Evolutionary conservation across 2,888 invertebrate genomes (phyloP).

Genomic region (Athalia rosae): DNA sequence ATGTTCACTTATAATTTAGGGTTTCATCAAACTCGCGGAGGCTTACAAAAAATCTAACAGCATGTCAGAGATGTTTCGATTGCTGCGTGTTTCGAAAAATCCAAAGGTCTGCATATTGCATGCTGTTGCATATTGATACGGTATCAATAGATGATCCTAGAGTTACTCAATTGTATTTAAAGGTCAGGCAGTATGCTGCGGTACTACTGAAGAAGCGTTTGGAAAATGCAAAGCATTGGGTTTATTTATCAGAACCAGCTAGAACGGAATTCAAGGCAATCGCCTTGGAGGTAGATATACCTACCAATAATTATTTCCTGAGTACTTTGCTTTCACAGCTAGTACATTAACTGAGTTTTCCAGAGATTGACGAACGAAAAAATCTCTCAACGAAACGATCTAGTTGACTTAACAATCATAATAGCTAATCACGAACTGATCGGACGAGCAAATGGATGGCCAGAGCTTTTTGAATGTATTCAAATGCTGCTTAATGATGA

Average conservation of each 20-base stretch:
- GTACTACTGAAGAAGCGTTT: slow-evolving; percentile 19
- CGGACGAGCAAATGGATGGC: background rate
- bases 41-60: slow-evolving; percentile 19
- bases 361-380: slow-evolving; percentile 10
- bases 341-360: background rate
- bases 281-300: slow-evolving; percentile 4
- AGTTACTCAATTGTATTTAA: background rate
- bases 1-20: background rate
- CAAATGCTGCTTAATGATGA: background rate
- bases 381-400: background rate
- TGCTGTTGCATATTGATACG: background rate
- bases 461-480: slow-evolving; percentile 16
- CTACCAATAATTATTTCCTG: background rate
- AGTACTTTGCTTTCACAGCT: background rate
- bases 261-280: slow-evolving; percentile 5
- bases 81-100: background rate
- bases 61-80: slow-evolving; percentile 10
- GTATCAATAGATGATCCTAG: background rate
- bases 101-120: background rate
- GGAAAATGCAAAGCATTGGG: slow-evolving; percentile 7
- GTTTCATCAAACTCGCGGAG: slow-evolving; percentile 17
- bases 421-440: slow-evolving; percentile 12
- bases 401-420: slow-evolving; percentile 19
- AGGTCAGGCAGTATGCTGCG: slow-evolving; percentile 15
- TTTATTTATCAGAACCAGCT: background rate